Evolutionary conservation across 2,888 invertebrate species (phyloP), one percentile per base, ranked within the genome.

Genomic region (Lysandra bellargus): DNA sequence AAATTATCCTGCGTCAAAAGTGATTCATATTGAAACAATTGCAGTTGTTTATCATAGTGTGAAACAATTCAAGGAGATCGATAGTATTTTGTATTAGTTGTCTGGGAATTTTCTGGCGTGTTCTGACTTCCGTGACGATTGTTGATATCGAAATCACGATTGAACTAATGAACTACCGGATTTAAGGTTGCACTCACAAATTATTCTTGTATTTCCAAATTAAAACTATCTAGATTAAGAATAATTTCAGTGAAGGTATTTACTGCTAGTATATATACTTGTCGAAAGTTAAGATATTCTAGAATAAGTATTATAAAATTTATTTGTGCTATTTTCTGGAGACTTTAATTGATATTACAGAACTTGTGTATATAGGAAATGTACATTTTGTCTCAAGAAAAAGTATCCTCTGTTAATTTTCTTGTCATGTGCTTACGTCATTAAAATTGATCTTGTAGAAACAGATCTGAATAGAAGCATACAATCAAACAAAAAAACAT

Each of bases 111-210:
- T 76, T 76, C 53, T 76, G n/a, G 78, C 53, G 53, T 53, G 60
- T 85, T 84, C 83, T 80, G 80, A 85, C 89, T 91, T 92, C 91
- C 91, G 90, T 89, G 88, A 88, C 87, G 83, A 83, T 83, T 82
- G 81, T 80, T 82, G 82, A 86, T 86, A 82, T 84, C 81, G 80
- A 74, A 74, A 83, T 85, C 88, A 89, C 88, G 88, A 87, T 83
- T 83, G 78, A 80, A 80, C 79, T 82, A 83, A 83, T 76, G 78
- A 84, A 83, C 82, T 82, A 80, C 83, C 83, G 82, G 83, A 83
- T 80, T 79, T 80, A 30, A 61, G 23, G 53, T 49, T 72, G 44
- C 23, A 49, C 12, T 53, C 14, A 23, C 9, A n/a, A 78, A 7
- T 53, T 5, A 23, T 33, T 23, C 30, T 69, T 0, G 14, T 69